Evolutionary conservation across 2,888 invertebrate species (phyloP).

Genomic region (Timema podura): DNA sequence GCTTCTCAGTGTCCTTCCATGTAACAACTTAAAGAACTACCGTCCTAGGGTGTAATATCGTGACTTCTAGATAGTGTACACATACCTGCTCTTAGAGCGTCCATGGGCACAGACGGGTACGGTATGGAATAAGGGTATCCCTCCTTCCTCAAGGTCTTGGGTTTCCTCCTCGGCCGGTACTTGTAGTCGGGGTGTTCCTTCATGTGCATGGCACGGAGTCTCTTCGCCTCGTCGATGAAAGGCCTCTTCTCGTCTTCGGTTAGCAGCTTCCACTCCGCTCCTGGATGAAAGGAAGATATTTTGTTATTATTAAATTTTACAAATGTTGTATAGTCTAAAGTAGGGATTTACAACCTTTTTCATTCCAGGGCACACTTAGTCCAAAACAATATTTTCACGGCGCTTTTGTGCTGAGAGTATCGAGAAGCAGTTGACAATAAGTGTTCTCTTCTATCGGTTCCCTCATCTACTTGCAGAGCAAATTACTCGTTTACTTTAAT

Average conservation of each 20-base stretch:
- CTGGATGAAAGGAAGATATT: conserved; percentile 32
- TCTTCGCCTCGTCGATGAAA: conserved; percentile 93
- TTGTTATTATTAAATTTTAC: neutral
- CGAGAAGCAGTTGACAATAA: too few relatives aligned
- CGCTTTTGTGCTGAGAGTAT: too few relatives aligned
- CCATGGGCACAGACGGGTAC: conserved; percentile 87
- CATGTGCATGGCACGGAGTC: conserved; percentile 82
- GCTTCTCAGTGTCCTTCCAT: too few relatives aligned
- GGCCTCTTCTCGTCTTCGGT: conserved; percentile 85
- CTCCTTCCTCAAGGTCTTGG: conserved; percentile 79
- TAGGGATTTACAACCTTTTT: too few relatives aligned
- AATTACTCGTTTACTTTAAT: too few relatives aligned
- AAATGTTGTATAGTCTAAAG: neutral
- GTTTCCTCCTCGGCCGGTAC: conserved; percentile 80
- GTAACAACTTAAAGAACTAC: too few relatives aligned
- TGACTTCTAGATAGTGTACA: conserved; percentile 29
- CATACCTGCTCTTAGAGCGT: conserved; percentile 81
- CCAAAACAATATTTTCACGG: too few relatives aligned
- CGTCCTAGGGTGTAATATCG: too few relatives aligned
- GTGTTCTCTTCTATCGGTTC: too few relatives aligned
- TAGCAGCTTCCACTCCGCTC: conserved; percentile 89
- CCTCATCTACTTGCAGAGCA: too few relatives aligned
- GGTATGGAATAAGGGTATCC: conserved; percentile 91
- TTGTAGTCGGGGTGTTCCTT: conserved; percentile 90
- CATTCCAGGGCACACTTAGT: too few relatives aligned